These are phyloP conservation scores for Nephrocerus scutellatus DNA, from an alignment of 2,888 invertebrate species.

Conservation along the genomic window DNA sequence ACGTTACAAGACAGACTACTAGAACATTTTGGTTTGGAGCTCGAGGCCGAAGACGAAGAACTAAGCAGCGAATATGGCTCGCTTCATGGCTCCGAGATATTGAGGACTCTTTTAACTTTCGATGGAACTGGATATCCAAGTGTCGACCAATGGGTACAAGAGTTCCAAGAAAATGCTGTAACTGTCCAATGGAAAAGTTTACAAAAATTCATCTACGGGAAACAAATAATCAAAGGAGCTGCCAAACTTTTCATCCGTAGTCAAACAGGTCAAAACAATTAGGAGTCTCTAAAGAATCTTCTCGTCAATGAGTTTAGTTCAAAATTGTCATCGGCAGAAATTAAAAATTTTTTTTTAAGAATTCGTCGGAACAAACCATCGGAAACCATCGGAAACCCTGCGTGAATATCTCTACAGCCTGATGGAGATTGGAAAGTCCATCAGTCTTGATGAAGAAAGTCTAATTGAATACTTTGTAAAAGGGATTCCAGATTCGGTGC, in stretches of 20 bases:
- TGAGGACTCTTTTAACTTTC: neutral
- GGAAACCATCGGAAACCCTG: conserved; percentile 2
- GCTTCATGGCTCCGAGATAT: too few relatives aligned
- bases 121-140: neutral
- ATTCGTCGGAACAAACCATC: too few relatives aligned
- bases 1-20: too few relatives aligned
- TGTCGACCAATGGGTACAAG: conserved; percentile 4
- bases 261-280: too few relatives aligned
- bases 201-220: conserved; percentile 8
- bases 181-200: conserved; percentile 6
- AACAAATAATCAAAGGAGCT: conserved; percentile 7
- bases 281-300: too few relatives aligned
- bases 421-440: conserved; percentile 7
- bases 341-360: too few relatives aligned
- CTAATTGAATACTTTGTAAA: conserved; percentile 6
- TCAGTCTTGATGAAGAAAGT: conserved; percentile 3
- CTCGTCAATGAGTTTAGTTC: too few relatives aligned
- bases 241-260: conserved; percentile 2
- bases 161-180: conserved; percentile 2
- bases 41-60: too few relatives aligned
- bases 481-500: conserved; percentile 3
- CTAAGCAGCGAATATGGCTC: too few relatives aligned
- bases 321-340: too few relatives aligned
- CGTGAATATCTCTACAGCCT: conserved; percentile 6
- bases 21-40: too few relatives aligned